Evolutionary conservation across 2,797 vertebrate genomes (phyloP).

Genomic region (Karalla daura): DNA sequence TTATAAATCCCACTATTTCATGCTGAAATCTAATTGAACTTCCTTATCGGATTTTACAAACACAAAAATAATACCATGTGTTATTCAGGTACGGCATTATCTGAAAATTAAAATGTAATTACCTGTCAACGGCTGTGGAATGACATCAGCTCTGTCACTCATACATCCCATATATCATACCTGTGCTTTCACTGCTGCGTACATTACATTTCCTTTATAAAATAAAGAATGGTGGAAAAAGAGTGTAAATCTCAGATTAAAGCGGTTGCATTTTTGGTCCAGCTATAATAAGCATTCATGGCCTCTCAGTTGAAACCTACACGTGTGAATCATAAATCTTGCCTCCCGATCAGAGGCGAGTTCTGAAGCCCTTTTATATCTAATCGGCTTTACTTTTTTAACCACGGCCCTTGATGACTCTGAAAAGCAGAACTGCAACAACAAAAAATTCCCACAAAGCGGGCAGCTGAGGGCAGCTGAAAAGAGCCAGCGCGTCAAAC

Average conservation of each 20-base stretch:
- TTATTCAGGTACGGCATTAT: slow-evolving; percentile 13
- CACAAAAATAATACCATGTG: slow-evolving; percentile 8
- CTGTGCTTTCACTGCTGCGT: not conserved
- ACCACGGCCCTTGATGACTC: slow-evolving; percentile 64
- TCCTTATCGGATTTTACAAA: slow-evolving; percentile 25
- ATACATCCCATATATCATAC: not conserved
- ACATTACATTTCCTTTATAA: not conserved
- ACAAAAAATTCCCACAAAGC: slow-evolving; percentile 62
- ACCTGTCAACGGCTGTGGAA: slow-evolving; percentile 4
- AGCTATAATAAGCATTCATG: slow-evolving; percentile 28
- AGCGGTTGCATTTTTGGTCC: slow-evolving; percentile 5
- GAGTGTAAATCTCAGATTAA: slow-evolving; percentile 10
- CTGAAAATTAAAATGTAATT: slow-evolving; percentile 26
- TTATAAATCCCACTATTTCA: slow-evolving; percentile 43
- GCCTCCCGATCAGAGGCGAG: slow-evolving; percentile 39
- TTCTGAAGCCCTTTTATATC: slow-evolving; percentile 54
- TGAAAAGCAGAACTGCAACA: slow-evolving; percentile 40
- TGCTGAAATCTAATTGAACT: slow-evolving; percentile 38
- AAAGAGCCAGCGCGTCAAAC: slow-evolving; percentile 46
- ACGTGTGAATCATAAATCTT: slow-evolving; percentile 51
- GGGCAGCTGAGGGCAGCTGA: slow-evolving; percentile 67
- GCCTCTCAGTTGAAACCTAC: slow-evolving; percentile 39
- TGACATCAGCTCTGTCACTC: slow-evolving; percentile 16
- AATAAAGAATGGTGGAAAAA: not conserved
- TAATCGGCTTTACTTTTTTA: slow-evolving; percentile 74